Conservation (phyloP, 2,113 vertebrate genomes). For the Seriola quinqueradiata region DNA sequence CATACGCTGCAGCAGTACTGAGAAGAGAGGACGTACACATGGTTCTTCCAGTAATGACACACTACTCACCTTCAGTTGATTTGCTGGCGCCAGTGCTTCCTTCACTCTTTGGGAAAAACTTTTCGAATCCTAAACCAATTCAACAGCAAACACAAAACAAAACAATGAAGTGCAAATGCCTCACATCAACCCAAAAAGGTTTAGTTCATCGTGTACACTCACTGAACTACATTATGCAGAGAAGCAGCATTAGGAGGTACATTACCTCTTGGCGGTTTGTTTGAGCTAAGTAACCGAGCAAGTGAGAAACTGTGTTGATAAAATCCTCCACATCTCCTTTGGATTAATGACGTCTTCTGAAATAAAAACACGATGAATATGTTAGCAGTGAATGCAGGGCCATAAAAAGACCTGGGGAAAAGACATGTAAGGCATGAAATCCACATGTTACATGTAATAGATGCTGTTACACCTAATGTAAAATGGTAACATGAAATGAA, state of each 20-base stretch:
- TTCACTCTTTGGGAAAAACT: constrained; percentile 79
- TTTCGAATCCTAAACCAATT: constrained; percentile 83
- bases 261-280: constrained; percentile 84
- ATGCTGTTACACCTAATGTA: neutral
- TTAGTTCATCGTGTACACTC: neutral
- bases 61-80: constrained; percentile 56
- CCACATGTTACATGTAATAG: neutral
- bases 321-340: constrained; percentile 48
- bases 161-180: neutral
- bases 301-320: constrained; percentile 53
- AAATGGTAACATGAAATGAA: neutral
- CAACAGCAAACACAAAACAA: constrained; percentile 19
- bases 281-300: constrained; percentile 71
- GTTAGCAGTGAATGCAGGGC: neutral
- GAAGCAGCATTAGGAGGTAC: neutral
- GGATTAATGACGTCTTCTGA: constrained; percentile 59
- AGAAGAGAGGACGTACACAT: neutral
- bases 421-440: neutral
- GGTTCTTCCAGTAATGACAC: neutral
- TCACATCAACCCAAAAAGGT: neutral
- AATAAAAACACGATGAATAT: constrained; percentile 20
- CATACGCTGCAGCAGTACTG: neutral
- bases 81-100: constrained; percentile 54
- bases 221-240: constrained; percentile 7
- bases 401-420: neutral